A percentile compares a stretch with the other conserved stretches of the same genome.
Evolutionary conservation across 1,140 invertebrate genomes (phyloP).

Genomic region (Hyposmocoma kahamanoa): DNA sequence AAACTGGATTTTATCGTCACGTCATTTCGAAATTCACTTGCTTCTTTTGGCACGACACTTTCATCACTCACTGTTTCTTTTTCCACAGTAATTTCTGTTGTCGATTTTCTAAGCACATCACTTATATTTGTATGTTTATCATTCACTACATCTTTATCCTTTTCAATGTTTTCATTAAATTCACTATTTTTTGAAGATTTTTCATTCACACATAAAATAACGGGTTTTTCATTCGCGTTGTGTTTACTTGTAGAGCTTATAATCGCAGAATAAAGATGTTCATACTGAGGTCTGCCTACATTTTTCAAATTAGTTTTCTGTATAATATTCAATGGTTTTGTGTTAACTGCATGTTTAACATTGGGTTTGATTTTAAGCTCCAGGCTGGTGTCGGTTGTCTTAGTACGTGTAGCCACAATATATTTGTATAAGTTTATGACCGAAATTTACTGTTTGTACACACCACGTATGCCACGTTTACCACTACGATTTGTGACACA

Average conservation of each 20-base stretch:
- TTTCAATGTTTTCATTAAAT: no score
- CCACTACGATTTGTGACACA: neutral
- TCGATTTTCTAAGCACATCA: no score
- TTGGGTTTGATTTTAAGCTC: constrained; percentile 21
- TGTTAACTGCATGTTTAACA: constrained; percentile 13
- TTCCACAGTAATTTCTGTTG: no score
- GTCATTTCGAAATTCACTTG: constrained; percentile 28
- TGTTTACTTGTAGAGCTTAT: no score
- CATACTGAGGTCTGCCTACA: no score
- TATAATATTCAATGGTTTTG: constrained; percentile 20
- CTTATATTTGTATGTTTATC: no score
- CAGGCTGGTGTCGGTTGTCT: constrained; percentile 26
- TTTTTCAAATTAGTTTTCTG: constrained; percentile 30
- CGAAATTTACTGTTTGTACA: neutral
- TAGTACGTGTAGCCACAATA: neutral
- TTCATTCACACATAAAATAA: no score
- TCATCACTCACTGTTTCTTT: constrained; percentile 5
- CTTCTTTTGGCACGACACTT: constrained; percentile 17
- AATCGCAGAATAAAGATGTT: no score
- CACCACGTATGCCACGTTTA: neutral
- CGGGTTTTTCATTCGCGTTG: no score
- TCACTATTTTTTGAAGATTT: no score
- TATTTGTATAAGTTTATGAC: constrained; percentile 3
- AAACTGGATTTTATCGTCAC: constrained; percentile 43
- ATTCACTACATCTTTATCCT: no score